Conservation (phyloP, 2,888 invertebrate genomes). For the Scaptodrosophila latifasciaeformis region DNA sequence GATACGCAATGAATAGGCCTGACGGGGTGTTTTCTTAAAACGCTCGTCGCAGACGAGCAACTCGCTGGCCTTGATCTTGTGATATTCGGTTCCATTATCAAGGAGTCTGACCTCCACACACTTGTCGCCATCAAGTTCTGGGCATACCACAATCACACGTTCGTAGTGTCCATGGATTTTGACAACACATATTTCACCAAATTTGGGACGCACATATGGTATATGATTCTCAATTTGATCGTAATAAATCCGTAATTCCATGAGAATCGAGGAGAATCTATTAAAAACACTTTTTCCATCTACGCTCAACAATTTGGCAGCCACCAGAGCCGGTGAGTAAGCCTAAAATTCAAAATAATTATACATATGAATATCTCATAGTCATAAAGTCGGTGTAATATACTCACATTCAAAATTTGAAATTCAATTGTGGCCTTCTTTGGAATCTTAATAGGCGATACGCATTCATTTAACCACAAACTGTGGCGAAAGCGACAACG, state of each 20-base stretch:
- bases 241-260: conserved; percentile 24
- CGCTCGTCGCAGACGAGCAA: conserved; percentile 22
- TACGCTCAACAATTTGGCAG: conserved; percentile 12
- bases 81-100: conserved; percentile 20
- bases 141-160: conserved; percentile 25
- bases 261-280: background rate
- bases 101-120: conserved; percentile 21
- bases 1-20: conserved; percentile 29
- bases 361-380: background rate
- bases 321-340: conserved; percentile 10
- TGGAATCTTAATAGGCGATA: background rate
- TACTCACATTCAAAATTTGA: conserved; percentile 28
- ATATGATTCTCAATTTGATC: background rate
- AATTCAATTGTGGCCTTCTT: conserved; percentile 16
- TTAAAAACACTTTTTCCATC: background rate
- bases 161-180: conserved; percentile 17
- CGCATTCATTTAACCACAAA: conserved; percentile 8
- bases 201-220: background rate
- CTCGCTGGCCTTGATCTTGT: background rate
- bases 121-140: fast-evolving
- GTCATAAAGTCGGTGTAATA: background rate
- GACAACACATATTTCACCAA: conserved; percentile 17
- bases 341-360: conserved; percentile 11
- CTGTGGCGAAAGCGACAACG: conserved; percentile 30
- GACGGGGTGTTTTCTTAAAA: background rate